phyloP scores from a whole-genome alignment of 1,140 invertebrate genomes.

The Drosophila rhopaloa region DNA sequence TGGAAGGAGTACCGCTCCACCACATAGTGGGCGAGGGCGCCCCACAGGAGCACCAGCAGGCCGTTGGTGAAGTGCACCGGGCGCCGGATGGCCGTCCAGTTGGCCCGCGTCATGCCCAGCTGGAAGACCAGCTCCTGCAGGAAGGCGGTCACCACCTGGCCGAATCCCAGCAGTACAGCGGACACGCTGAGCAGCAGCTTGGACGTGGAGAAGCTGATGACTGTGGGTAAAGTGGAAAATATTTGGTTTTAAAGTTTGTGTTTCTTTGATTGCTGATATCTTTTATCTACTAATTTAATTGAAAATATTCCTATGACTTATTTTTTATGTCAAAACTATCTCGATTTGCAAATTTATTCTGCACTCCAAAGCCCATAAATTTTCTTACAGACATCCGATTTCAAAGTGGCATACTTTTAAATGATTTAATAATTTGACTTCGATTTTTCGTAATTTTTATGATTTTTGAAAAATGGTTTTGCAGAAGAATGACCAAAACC shows the following conservation, averaged over 20 bases:
- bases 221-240: conserved; percentile 28
- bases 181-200: conserved; percentile 80
- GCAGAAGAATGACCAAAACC: no score
- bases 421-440: no score
- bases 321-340: no score
- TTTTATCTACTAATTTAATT: no score
- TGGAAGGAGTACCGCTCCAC: conserved; percentile 77
- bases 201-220: conserved; percentile 81
- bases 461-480: no score
- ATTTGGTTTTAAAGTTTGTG: not conserved
- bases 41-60: conserved; percentile 77
- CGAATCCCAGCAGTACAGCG: conserved; percentile 77
- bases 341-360: no score
- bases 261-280: no score
- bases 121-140: conserved; percentile 80
- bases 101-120: conserved; percentile 77
- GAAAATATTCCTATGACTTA: no score
- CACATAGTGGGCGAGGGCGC: conserved; percentile 76
- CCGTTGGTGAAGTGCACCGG: conserved; percentile 81
- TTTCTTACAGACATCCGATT: no score
- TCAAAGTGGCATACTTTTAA: no score
- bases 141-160: conserved; percentile 82
- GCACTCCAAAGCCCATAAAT: no score
- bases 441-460: no score
- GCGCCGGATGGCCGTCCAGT: conserved; percentile 75